phyloP scores from a whole-genome alignment of 2,888 invertebrate genomes.

The Stenchaetothrips biformis region DNA sequence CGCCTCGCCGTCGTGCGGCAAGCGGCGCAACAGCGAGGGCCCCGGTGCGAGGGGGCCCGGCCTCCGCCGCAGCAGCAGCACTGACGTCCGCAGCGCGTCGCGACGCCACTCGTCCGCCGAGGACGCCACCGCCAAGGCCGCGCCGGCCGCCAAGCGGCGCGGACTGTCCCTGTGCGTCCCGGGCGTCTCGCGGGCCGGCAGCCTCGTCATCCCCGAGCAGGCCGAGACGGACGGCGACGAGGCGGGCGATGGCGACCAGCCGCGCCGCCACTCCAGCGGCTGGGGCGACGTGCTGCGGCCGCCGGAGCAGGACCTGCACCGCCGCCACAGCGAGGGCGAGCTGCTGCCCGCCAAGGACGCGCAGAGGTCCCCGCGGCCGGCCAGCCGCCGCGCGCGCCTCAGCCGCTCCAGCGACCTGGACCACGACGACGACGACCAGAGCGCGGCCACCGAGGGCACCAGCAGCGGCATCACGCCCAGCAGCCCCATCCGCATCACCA shows the following conservation, averaged over 20 bases:
- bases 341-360: not conserved
- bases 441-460: not conserved
- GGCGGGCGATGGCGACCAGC: conserved; percentile 50
- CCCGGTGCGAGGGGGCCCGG: conserved; percentile 43
- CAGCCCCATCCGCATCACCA: conserved; percentile 4
- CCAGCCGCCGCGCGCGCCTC: not conserved
- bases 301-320: not conserved
- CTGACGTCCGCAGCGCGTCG: too few species aligned
- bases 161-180: conserved; percentile 8
- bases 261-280: conserved; percentile 39
- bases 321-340: conserved; percentile 7
- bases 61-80: conserved; percentile 35
- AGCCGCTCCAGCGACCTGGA: not conserved
- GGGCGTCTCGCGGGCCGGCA: not conserved
- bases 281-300: not conserved
- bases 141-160: not conserved
- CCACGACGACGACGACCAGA: not conserved
- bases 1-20: conserved; percentile 5
- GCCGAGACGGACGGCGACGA: conserved; percentile 47
- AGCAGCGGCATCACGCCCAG: not conserved
- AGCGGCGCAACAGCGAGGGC: conserved; percentile 20
- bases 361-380: not conserved
- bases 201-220: conserved; percentile 8
- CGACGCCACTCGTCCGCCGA: conserved; percentile 45
- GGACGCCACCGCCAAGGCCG: conserved; percentile 40